Evolutionary conservation across 2,888 invertebrate genomes (phyloP), one percentile per base, ranked within the genome.

Genomic region (Nomada fabriciana): DNA sequence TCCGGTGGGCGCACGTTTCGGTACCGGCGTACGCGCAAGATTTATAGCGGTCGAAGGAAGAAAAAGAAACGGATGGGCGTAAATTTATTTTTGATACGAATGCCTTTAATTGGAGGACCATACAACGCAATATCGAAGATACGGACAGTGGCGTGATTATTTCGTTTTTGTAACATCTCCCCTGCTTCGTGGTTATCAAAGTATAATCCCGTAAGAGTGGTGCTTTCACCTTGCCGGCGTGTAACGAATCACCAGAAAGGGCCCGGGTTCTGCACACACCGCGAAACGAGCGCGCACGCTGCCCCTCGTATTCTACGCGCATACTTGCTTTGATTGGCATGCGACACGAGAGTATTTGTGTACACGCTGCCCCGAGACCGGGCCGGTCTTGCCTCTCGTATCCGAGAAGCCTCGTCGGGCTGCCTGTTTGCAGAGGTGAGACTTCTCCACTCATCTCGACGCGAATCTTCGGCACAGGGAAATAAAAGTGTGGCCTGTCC

Each of bases 341-440:
- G 91, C 91, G 91, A 92, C 91, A 91, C 89, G 89, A 87, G 90
- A 89, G 91, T 91, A 90, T 90, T 91, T 90, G 91, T 91, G 90
- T 89, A 92, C 89, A 89, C 80, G 86, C 84, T 77, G 82, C 67
- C 77, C 78, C 83, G 85, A 84, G 88, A 86, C 86, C 85, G 80
- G 78, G 73, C 84, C 83, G 77, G 76, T 80, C 70, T 73, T 64
- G 60, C 55, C 36, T 57, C 72, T 69, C 69, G 68, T 60, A 42
- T 69, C 64, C 61, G 73, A 42, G 57, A 47, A 65, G 52, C 69
- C 83, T 63, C 67, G 29, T 74, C 63, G 36, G 23, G 59, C 75
- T 84, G 88, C 76, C 83, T 80, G 83, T 82, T 83, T 87, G 79
- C 80, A 47, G 71, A 81, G 83, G 75, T 76, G 73, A 64, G 76